phyloP scores from a whole-genome alignment of 2,888 invertebrate genomes.

The Mechanitis messenoides region DNA sequence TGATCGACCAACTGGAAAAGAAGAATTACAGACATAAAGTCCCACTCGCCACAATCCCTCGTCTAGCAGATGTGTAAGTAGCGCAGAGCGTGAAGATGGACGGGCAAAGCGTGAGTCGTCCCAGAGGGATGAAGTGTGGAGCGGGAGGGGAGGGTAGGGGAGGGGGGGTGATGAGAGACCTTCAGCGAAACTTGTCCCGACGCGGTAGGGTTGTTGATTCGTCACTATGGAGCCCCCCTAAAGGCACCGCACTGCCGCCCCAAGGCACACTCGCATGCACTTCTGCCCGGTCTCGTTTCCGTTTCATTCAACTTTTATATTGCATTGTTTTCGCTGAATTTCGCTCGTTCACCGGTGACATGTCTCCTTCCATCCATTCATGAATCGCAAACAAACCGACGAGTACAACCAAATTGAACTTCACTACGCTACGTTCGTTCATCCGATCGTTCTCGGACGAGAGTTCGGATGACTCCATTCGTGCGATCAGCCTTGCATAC shows the following conservation, averaged over 20 bases:
- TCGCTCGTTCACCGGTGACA: slow-evolving; percentile 64
- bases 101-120: slow-evolving; percentile 67
- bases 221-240: slow-evolving; percentile 65
- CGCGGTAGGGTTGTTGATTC: slow-evolving; percentile 57
- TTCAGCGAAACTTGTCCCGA: slow-evolving; percentile 67
- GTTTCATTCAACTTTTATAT: slow-evolving; percentile 32
- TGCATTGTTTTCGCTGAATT: slow-evolving; percentile 67
- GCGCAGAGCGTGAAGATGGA: slow-evolving; percentile 72
- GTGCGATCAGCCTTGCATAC: slow-evolving; percentile 41
- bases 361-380: slow-evolving; percentile 40
- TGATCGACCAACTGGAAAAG: slow-evolving; percentile 77
- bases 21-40: slow-evolving; percentile 74
- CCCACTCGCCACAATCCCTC: slow-evolving; percentile 66
- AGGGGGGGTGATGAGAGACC: slow-evolving; percentile 68
- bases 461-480: slow-evolving; percentile 22
- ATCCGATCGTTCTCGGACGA: slow-evolving; percentile 14
- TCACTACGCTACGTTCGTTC: slow-evolving; percentile 34
- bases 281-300: slow-evolving; percentile 39
- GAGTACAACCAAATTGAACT: slow-evolving; percentile 71
- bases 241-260: slow-evolving; percentile 71
- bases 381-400: slow-evolving; percentile 59
- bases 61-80: slow-evolving; percentile 67
- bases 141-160: slow-evolving; percentile 33
- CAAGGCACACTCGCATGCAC: slow-evolving; percentile 44
- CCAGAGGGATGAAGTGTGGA: slow-evolving; percentile 58